Percentiles rank a stretch among this genome's conserved stretches.
Evolutionary conservation across 2,797 vertebrate species (phyloP).

Genomic region (Natrix natrix): DNA sequence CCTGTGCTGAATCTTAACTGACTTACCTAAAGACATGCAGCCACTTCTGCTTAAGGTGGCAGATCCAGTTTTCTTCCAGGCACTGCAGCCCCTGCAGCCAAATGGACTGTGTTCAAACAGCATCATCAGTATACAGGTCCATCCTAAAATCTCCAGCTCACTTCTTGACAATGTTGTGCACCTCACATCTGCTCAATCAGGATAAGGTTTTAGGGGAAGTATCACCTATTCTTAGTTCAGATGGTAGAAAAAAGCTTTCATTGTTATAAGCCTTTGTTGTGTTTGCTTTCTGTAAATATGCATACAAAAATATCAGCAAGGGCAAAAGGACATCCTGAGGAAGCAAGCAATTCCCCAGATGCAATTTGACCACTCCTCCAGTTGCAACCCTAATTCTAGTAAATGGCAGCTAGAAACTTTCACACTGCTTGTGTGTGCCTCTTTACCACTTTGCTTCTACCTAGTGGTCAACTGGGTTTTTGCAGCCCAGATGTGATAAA

Average conservation of each 20-base stretch:
- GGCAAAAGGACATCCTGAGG: not conserved
- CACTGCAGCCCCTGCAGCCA: not conserved
- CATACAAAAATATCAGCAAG: not conserved
- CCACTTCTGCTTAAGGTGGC: not conserved
- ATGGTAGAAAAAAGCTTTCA: not conserved
- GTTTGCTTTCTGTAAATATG: not conserved
- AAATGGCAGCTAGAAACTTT: not conserved
- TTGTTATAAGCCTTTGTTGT: not conserved
- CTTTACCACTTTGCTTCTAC: not conserved
- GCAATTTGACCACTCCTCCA: not conserved
- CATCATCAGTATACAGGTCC: accelerated
- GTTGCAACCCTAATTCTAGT: too few species aligned
- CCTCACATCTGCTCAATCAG: not conserved
- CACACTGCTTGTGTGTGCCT: not conserved
- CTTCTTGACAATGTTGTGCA: not conserved
- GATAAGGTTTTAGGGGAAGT: not conserved
- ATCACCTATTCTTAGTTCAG: not conserved
- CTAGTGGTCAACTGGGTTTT: not conserved
- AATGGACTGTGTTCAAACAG: not conserved
- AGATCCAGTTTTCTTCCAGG: not conserved
- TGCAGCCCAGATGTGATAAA: not conserved
- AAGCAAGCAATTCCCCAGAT: not conserved
- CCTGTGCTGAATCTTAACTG: slow-evolving; percentile 1
- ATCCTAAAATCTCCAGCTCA: not conserved
- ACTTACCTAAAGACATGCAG: not conserved